phyloP scores from a whole-genome alignment of 2,888 invertebrate species.

The Gymnoscelis rufifasciata region DNA sequence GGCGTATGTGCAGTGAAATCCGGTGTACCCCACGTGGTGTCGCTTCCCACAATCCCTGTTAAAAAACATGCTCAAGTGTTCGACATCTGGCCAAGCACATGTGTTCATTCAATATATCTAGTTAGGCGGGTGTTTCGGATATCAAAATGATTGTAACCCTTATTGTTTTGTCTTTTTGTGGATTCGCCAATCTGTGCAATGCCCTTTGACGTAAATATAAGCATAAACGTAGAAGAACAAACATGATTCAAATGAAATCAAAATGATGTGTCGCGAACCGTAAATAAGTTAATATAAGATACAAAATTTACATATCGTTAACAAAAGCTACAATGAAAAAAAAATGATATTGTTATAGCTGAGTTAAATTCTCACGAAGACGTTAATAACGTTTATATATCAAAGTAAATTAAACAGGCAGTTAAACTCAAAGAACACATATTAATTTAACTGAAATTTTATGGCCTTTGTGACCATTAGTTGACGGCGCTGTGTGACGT shows the following conservation, averaged over 20 bases:
- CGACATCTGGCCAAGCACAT: slow-evolving; percentile 57
- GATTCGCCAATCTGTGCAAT: background rate
- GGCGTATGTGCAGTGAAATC: slow-evolving; percentile 14
- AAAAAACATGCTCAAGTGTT: slow-evolving; percentile 56
- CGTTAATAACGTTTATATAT: slow-evolving; percentile 44
- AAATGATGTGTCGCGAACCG: slow-evolving; percentile 3
- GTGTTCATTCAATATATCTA: slow-evolving; percentile 39
- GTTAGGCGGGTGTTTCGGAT: slow-evolving; percentile 28
- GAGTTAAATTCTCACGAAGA: slow-evolving; percentile 48
- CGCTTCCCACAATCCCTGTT: slow-evolving; percentile 60
- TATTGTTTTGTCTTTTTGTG: slow-evolving; percentile 26
- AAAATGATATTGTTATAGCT: slow-evolving; percentile 51
- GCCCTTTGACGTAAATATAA: too few relatives aligned
- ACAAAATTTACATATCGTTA: slow-evolving; percentile 34
- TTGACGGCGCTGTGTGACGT: slow-evolving; percentile 22
- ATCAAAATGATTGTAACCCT: slow-evolving; percentile 29
- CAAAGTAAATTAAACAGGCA: slow-evolving; percentile 44
- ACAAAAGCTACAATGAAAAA: slow-evolving; percentile 27
- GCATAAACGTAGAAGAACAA: too few relatives aligned
- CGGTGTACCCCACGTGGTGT: slow-evolving; percentile 24
- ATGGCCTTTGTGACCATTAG: slow-evolving; percentile 27
- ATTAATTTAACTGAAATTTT: slow-evolving; percentile 46
- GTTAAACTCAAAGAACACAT: slow-evolving; percentile 42
- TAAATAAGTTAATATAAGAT: slow-evolving; percentile 26
- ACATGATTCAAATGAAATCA: background rate